phyloP scores from a whole-genome alignment of 2,113 vertebrate species.

The Felis catus region DNA sequence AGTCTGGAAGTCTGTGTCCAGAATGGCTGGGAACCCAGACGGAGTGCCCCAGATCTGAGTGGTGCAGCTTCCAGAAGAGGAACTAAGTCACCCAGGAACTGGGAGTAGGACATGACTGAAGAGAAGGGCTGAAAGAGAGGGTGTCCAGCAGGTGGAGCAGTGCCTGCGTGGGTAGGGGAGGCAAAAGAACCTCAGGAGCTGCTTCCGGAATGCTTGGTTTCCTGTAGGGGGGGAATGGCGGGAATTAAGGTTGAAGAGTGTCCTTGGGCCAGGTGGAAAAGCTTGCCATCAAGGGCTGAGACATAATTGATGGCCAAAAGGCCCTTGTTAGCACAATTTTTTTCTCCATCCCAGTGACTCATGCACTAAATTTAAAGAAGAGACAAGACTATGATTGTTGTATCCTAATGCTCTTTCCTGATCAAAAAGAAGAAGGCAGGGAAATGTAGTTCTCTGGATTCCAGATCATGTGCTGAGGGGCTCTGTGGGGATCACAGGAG shows the following conservation, averaged over 20 bases:
- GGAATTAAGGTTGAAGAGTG: background rate
- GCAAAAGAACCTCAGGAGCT: background rate
- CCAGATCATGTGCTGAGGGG: background rate
- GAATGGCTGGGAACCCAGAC: background rate
- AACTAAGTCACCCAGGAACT: background rate
- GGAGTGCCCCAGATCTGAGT: background rate
- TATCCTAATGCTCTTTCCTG: background rate
- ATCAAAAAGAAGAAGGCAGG: background rate
- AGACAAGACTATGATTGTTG: background rate
- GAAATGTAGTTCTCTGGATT: background rate
- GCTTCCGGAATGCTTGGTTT: background rate
- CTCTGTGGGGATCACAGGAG: background rate
- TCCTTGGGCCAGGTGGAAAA: background rate
- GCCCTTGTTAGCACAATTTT: background rate
- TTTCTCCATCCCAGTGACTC: background rate
- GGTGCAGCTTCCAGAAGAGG: background rate
- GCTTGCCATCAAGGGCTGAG: background rate
- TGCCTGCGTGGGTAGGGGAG: rapidly evolving
- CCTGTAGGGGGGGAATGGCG: background rate
- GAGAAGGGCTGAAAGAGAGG: background rate
- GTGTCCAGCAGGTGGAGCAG: background rate
- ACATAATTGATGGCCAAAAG: background rate
- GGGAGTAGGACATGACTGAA: background rate
- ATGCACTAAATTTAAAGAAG: background rate
- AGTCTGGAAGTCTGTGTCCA: too few relatives aligned